Evolutionary conservation across 2,797 vertebrate species (phyloP), one percentile per base, ranked within the genome.

Genomic region (Xenops minutus): DNA sequence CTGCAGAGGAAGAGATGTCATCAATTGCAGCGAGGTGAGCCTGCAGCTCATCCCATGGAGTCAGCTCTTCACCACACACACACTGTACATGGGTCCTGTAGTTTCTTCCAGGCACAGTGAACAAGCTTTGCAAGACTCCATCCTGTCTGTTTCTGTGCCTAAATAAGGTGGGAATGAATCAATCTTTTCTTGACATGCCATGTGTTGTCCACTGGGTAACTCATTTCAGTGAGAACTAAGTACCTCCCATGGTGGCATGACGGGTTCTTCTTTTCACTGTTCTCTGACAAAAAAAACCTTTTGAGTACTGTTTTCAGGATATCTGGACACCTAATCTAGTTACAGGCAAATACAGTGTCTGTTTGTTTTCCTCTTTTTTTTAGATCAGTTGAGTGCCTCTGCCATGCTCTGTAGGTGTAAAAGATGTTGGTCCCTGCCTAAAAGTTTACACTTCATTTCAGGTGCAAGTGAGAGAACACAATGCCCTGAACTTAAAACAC

Each of bases 21-120:
- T 17, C 75, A 58, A 62, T 37, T 46, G 24, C 32, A 56, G 44
- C 1, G 5, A 48, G 51, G 54, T 37, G 58, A 61, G n/a, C 30
- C 46, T 64, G n/a, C 37, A 61, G 29, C 32, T 59, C 17, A 37
- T 29, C 30, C 52, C 41, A 24, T 1, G 1, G 32, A 17, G 14
- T 75, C 49, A 49, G 44, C 17, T 79, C 34, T 32, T 89, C 14
- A 5, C n/a, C 37, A 14, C 54, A 21, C 7, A 22, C 43, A 64
- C 41, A 11, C 21, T 29, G 24, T 6, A 3, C 15, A 8, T 0
- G 1, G 46, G 5, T 48, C 44, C 26, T 11, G 37, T 19, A 27
- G 20, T 59, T 72, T 73, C 19, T 56, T 29, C 24, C 18, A 84
- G 52, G 21, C 21, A 39, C 7, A 64, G 11, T 2, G 12, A 58